Evolutionary conservation across 1,140 invertebrate genomes (phyloP).

Genomic region (Anoplophora glabripennis): DNA sequence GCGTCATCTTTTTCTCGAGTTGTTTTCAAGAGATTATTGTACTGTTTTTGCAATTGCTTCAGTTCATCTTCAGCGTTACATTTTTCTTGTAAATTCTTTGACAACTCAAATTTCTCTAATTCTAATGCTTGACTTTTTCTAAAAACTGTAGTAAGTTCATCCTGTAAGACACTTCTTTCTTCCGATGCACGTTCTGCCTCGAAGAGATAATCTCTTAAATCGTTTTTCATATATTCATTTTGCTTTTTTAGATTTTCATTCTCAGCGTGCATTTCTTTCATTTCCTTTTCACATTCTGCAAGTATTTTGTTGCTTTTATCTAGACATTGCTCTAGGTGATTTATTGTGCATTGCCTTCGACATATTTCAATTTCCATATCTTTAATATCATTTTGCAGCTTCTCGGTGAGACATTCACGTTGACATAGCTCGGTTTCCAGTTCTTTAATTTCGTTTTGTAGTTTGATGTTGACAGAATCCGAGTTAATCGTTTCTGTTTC

Average conservation of each 20-base stretch:
- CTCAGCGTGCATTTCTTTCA: neutral
- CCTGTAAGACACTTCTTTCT: neutral
- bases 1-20: neutral
- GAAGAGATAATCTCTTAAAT: neutral
- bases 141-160: neutral
- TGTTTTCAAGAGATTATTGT: conserved; percentile 1
- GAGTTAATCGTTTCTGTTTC: no score
- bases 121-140: neutral
- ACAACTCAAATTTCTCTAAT: neutral
- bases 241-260: neutral
- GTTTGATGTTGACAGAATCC: neutral
- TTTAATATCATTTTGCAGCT: neutral
- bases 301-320: conserved; percentile 12
- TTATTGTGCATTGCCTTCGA: conserved; percentile 4
- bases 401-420: neutral
- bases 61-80: neutral
- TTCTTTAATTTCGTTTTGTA: neutral
- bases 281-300: conserved; percentile 8
- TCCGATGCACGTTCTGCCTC: neutral
- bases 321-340: conserved; percentile 5
- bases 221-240: neutral
- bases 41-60: neutral
- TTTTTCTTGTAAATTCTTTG: neutral
- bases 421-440: neutral
- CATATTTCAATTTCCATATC: conserved; percentile 1